Base-by-base conservation (phyloP, 2,113 vertebrate genomes). In the Dicaeum eximium region DNA sequence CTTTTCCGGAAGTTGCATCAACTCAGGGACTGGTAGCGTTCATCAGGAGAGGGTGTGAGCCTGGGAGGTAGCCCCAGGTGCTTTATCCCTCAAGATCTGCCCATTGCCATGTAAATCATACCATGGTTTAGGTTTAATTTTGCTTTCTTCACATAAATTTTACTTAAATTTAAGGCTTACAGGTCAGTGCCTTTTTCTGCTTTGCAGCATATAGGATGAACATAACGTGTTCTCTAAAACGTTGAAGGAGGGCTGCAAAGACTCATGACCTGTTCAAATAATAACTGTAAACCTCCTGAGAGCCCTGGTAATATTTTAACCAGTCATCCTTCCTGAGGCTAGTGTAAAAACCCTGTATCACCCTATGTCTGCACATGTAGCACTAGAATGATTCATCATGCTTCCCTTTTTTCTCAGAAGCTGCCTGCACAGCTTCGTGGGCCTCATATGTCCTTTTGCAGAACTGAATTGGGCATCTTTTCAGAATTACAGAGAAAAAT, bases 401-500 rank as follows among this genome's bases (percentile, higher is more conserved):
- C 65, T 88, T 95, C 53, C 69, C 48, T 67, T 64, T 80, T 70
- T 86, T 73, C 72, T 79, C 56, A 86, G 92, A 74, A 84, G 80
- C 82, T 90, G 72, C 67, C 79, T 93, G 88, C 61, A 62, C 60
- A 86, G 72, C 28, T 4, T 0, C 67, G 81, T 86, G 72, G 44
- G 80, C 85, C 65, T 96, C 79, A 25, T 53, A 45, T 77, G 56
- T 93, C 86, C 65, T 84, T 64, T 69, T 50, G 78, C 77, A 86
- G 80, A 92, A 78, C 31, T 53, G 56, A 84, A 84, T 13, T 75
- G 60, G 82, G 85, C 75, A 79, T 60, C 60, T 78, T 93, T 93
- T 95, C 93, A 93, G 86, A 92, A 93, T 65, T 72, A 40, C 60
- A 88, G 53, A 92, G 92, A 61, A 88, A 88, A 95, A 91, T 71